phyloP scores from a whole-genome alignment of 1,140 invertebrate species.

The Vanessa atalanta region DNA sequence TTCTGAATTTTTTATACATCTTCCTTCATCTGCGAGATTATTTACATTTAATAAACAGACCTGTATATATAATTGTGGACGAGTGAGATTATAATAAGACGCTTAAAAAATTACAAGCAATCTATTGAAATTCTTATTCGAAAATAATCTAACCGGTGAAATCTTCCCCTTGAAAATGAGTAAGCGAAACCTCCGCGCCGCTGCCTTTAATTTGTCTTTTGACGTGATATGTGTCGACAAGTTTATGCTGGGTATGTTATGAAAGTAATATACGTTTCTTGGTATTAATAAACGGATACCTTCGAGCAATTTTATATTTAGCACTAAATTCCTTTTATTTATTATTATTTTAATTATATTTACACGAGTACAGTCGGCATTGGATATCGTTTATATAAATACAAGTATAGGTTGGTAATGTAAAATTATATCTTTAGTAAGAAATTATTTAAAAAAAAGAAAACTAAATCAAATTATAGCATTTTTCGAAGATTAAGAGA shows the following conservation, averaged over 20 bases:
- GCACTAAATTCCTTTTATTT: conserved; percentile 9
- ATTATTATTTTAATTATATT: not conserved
- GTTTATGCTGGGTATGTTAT: conserved; percentile 36
- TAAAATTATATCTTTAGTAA: no score
- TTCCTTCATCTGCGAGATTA: no score
- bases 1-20: no score
- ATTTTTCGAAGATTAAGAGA: no score
- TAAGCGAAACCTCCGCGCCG: conserved; percentile 39
- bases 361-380: not conserved
- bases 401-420: no score
- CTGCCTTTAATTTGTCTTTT: conserved; percentile 42
- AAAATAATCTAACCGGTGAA: conserved; percentile 40
- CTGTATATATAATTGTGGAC: not conserved
- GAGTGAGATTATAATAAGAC: not conserved
- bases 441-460: no score
- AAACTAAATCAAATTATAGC: no score
- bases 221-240: conserved; percentile 41
- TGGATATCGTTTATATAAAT: no score
- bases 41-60: no score
- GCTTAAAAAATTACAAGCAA: not conserved
- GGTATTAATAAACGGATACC: conserved; percentile 32
- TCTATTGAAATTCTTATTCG: conserved; percentile 22
- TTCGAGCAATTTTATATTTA: conserved; percentile 23
- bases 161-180: conserved; percentile 44
- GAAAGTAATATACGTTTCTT: conserved; percentile 35